Evolutionary conservation across 2,113 vertebrate genomes (phyloP), one percentile per base, ranked within the genome.

Genomic region (Ophiodon elongatus): DNA sequence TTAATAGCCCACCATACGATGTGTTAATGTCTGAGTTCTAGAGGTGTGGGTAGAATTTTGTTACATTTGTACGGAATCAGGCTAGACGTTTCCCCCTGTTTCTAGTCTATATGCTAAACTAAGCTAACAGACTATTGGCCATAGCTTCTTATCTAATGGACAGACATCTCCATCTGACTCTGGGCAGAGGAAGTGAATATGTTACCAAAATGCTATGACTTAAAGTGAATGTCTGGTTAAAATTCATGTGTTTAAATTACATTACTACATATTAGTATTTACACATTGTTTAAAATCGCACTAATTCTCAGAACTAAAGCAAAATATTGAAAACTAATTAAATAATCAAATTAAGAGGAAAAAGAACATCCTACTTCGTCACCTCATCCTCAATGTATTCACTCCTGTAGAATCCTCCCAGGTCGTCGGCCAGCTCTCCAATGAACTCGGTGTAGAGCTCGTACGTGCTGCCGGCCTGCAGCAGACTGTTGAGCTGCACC

Each of bases 321-420:
- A 0, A 59, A 65, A 57, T 64, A 1, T 35, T 33, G 41, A 21
- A 41, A 60, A 25, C 0, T 4, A 19, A 45, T 27, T 25, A 8
- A 35, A 73, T 27, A 33, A 14, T 57, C 4, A 4, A 43, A 47
- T 29, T 3, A 31, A 63, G 8, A 29, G 23, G 27, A 13, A 69
- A 43, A 57, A 56, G 56, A 76, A 60, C 2, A 3, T 70, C 97
- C 76, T 92, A 99, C 98, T 93, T 98, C 29, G 0, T 60, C 0
- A 65, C 47, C 0, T 1, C 9, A 0, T 82, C 70, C 0, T 98
- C 97, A 0, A 0, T 0, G 59, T 99, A 99, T 85, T 97, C 97
- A 4, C 97, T 99, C 85, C 97, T 96, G 89, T 99, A 99, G 94
- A 99, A 98, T 63, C 98, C 98, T 0, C 94, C 93, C 84, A 99